Percentiles rank a stretch among this genome's conserved stretches.
Evolutionary conservation across 2,113 vertebrate species (phyloP).

Genomic region (Brachyhypopomus gauderio): DNA sequence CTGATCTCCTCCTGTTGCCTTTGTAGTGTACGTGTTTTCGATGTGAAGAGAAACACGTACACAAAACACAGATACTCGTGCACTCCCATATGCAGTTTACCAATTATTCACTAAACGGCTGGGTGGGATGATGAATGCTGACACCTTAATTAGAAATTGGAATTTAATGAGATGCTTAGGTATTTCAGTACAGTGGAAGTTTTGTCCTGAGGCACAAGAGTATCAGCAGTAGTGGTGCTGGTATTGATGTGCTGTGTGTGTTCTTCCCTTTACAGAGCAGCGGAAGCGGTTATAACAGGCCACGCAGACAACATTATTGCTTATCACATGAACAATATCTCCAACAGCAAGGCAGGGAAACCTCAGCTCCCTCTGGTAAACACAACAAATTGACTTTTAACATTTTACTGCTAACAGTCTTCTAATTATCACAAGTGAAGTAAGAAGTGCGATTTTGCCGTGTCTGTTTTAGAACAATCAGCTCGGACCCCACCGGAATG

Average conservation of each 20-base stretch:
- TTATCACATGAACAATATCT: conserved; percentile 99
- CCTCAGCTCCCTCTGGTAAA: conserved; percentile 91
- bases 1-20: conserved; percentile 11
- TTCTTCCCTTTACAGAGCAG: conserved; percentile 83
- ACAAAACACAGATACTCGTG: background rate
- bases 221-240: conserved; percentile 9
- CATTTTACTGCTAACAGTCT: background rate
- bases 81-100: conserved; percentile 1
- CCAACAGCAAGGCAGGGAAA: conserved; percentile 90
- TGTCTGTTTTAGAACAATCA: conserved; percentile 83
- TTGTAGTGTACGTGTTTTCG: background rate
- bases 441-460: background rate
- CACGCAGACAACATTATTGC: conserved; percentile 94
- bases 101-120: conserved; percentile 2
- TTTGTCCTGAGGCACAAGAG: conserved; percentile 1
- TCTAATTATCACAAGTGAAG: background rate
- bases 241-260: conserved; percentile 46
- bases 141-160: conserved; percentile 16
- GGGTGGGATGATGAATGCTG: conserved; percentile 1
- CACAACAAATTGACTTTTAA: conserved; percentile 1
- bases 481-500: conserved; percentile 83
- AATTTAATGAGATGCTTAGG: conserved; percentile 24
- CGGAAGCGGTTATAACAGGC: conserved; percentile 94
- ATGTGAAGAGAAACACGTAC: conserved; percentile 1
- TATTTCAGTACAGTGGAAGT: conserved; percentile 1